These are phyloP conservation scores for Cenopis cana DNA, from an alignment of 2,888 invertebrate species.

Conservation along the genomic window DNA sequence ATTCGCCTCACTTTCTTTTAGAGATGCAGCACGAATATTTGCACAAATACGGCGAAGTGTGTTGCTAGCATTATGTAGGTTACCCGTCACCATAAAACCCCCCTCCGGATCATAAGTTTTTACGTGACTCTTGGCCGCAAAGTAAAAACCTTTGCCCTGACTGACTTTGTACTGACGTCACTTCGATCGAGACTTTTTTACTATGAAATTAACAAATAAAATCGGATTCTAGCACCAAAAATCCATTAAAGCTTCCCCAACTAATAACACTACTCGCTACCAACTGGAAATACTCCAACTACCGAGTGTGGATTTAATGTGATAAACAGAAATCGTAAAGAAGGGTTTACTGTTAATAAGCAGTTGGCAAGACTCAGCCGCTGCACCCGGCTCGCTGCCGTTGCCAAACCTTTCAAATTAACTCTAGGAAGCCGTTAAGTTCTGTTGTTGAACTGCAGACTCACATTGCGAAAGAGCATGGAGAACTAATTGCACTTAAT, in stretches of 20 bases:
- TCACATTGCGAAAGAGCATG: slow-evolving; percentile 7
- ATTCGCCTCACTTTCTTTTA: too few species aligned
- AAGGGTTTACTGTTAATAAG: slow-evolving; percentile 58
- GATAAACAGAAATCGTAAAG: slow-evolving; percentile 61
- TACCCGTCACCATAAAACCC: too few species aligned
- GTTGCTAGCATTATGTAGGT: too few species aligned
- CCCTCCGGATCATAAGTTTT: too few species aligned
- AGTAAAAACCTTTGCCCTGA: too few species aligned
- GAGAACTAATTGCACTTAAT: slow-evolving; percentile 7
- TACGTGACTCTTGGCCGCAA: too few species aligned
- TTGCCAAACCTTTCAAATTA: slow-evolving; percentile 49
- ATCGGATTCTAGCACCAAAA: background rate
- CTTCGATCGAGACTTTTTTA: too few species aligned
- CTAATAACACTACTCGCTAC: slow-evolving; percentile 46
- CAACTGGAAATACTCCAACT: slow-evolving; percentile 62
- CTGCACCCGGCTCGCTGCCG: slow-evolving; percentile 48
- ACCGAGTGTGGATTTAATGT: slow-evolving; percentile 55
- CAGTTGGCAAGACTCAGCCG: slow-evolving; percentile 52
- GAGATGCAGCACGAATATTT: too few species aligned
- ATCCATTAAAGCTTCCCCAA: slow-evolving; percentile 2
- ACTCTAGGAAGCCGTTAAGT: slow-evolving; percentile 34
- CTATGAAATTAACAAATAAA: too few species aligned
- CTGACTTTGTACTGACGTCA: too few species aligned
- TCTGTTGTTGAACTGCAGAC: slow-evolving; percentile 3
- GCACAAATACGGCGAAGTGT: too few species aligned